Conservation (phyloP, 1,140 invertebrate genomes). For the Brachionus plicatilis region DNA sequence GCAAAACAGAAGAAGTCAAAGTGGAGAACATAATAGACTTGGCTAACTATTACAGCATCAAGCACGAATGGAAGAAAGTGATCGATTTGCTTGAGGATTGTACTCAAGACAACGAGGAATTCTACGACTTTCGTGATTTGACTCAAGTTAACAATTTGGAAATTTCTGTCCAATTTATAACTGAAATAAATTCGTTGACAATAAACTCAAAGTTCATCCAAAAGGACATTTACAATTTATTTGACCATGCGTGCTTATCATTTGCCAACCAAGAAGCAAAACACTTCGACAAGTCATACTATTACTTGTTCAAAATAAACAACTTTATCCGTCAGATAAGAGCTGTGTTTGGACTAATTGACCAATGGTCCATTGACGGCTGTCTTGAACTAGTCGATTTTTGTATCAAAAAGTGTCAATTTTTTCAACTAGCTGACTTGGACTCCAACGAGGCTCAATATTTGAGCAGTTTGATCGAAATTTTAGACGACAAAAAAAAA, state of each 20-base stretch:
- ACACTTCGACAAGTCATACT: background rate
- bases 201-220: background rate
- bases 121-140: background rate
- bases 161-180: background rate
- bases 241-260: conserved; percentile 20
- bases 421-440: background rate
- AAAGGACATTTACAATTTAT: conserved; percentile 34
- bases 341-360: conserved; percentile 45
- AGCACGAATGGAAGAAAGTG: conserved; percentile 23
- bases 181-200: background rate
- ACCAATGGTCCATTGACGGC: conserved; percentile 46
- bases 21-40: conserved; percentile 10
- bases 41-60: background rate
- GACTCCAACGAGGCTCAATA: background rate
- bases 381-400: conserved; percentile 47
- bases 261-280: conserved; percentile 6
- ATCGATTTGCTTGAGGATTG: conserved; percentile 13
- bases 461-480: background rate
- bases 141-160: background rate
- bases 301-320: conserved; percentile 23
- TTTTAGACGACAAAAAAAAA: background rate
- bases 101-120: conserved; percentile 22
- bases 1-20: conserved; percentile 6
- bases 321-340: conserved; percentile 43
- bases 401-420: conserved; percentile 42